A percentile compares a stretch with the other conserved stretches of the same genome.
phyloP scores from a whole-genome alignment of 2,888 invertebrate genomes.

The Melipona beecheii region DNA sequence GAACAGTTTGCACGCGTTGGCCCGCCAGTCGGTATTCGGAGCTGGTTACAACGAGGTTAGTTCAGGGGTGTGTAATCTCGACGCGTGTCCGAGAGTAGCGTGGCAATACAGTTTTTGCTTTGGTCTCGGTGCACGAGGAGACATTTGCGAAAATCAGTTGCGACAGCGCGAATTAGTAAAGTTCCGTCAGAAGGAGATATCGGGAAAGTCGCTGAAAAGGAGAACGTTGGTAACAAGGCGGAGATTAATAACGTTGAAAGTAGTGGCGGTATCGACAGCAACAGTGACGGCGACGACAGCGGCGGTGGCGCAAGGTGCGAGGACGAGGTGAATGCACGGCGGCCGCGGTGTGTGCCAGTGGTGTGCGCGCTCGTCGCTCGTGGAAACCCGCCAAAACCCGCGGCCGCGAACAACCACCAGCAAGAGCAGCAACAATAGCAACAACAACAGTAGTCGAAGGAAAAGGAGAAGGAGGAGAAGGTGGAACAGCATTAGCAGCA shows the following conservation, averaged over 20 bases:
- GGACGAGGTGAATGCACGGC: conserved; percentile 81
- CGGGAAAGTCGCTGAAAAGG: conserved; percentile 45
- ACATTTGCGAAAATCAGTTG: conserved; percentile 30
- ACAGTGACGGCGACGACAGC: conserved; percentile 59
- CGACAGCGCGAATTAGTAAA: conserved; percentile 67
- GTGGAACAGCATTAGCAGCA: conserved; percentile 40
- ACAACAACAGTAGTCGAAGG: conserved; percentile 43
- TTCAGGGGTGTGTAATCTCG: conserved; percentile 53
- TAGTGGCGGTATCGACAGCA: conserved; percentile 33
- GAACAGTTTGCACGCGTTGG: conserved; percentile 47
- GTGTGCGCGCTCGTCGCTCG: conserved; percentile 73
- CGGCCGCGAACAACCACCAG: conserved; percentile 73
- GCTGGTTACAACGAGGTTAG: conserved; percentile 40
- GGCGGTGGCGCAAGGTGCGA: conserved; percentile 72
- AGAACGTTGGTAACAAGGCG: conserved; percentile 64
- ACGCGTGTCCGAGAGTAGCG: conserved; percentile 61
- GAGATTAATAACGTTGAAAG: conserved; percentile 38
- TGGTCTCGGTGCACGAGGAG: conserved; percentile 39
- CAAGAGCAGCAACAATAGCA: conserved; percentile 53
- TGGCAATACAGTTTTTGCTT: conserved; percentile 49
- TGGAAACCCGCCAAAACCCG: conserved; percentile 81
- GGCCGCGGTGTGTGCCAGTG: conserved; percentile 74
- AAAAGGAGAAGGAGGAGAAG: conserved; percentile 51
- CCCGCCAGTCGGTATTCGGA: conserved; percentile 28
- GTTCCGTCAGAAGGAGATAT: conserved; percentile 63